Percentiles rank a stretch among this genome's conserved stretches.
phyloP scores from a whole-genome alignment of 1,140 invertebrate genomes.

The Andricus grossulariae region DNA sequence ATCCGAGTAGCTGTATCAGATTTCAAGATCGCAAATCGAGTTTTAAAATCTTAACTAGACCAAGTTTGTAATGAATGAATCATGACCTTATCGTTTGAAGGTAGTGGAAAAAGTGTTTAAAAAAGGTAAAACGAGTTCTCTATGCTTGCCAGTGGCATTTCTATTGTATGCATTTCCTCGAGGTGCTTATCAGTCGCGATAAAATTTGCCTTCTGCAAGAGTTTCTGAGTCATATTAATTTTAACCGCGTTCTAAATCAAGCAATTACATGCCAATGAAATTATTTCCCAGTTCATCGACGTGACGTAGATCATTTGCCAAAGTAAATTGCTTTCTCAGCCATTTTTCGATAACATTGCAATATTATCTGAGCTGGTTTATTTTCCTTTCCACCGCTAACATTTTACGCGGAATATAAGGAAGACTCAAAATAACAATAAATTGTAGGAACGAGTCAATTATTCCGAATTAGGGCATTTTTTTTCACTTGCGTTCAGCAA shows the following conservation, averaged over 20 bases:
- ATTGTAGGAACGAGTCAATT: too few species aligned
- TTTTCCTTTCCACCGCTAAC: too few species aligned
- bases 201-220: slow-evolving; percentile 30
- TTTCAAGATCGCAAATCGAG: not conserved
- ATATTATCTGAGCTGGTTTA: too few species aligned
- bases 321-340: too few species aligned
- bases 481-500: too few species aligned
- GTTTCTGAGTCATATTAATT: slow-evolving; percentile 43
- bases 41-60: not conserved
- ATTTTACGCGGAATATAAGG: too few species aligned
- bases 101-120: not conserved
- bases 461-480: too few species aligned
- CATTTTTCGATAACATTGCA: too few species aligned
- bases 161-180: slow-evolving; percentile 6
- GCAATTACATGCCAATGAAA: slow-evolving; percentile 18
- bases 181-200: slow-evolving; percentile 21
- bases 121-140: slow-evolving; percentile 3
- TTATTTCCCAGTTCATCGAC: not conserved
- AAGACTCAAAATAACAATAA: too few species aligned
- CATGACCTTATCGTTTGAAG: too few species aligned
- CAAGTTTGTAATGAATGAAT: too few species aligned
- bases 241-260: slow-evolving; percentile 35
- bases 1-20: too few species aligned
- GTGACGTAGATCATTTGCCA: not conserved
- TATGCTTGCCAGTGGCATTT: not conserved